phyloP scores from a whole-genome alignment of 1,140 invertebrate species.

The Drosophila repleta region DNA sequence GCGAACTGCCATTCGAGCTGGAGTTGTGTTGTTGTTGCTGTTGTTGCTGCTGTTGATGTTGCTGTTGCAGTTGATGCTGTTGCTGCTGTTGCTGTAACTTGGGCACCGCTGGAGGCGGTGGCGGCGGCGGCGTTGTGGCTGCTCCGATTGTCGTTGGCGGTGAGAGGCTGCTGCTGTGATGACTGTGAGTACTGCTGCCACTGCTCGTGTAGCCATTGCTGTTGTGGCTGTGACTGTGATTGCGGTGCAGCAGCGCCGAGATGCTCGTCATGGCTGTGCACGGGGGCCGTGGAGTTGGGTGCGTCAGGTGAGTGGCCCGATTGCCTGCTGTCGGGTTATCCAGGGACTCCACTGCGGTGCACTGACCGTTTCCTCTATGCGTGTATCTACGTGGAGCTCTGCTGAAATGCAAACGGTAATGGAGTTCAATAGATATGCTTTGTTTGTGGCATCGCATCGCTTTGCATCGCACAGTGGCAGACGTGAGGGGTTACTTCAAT shows the following conservation, averaged over 20 bases:
- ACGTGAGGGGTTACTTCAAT: not conserved
- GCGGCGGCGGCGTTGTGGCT: slow-evolving; percentile 40
- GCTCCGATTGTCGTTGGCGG: slow-evolving; percentile 48
- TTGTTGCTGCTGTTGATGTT: slow-evolving; percentile 25
- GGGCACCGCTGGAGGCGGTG: slow-evolving; percentile 34
- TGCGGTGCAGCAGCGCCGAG: slow-evolving; percentile 68
- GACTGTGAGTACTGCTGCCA: slow-evolving; percentile 64
- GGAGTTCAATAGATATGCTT: slow-evolving; percentile 73
- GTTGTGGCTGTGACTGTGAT: slow-evolving; percentile 54
- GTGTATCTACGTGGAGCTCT: not conserved
- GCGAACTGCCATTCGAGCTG: slow-evolving; percentile 40
- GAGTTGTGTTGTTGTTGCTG: slow-evolving; percentile 17
- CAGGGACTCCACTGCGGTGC: slow-evolving; percentile 13
- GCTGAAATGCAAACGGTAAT: slow-evolving; percentile 72
- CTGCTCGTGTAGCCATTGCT: slow-evolving; percentile 64
- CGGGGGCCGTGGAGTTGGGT: slow-evolving; percentile 8
- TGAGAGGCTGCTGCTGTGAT: slow-evolving; percentile 65
- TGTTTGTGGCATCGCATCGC: slow-evolving; percentile 34
- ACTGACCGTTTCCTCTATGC: slow-evolving; percentile 10
- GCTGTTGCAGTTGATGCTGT: slow-evolving; percentile 49
- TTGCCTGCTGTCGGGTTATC: slow-evolving; percentile 39
- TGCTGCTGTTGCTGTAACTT: slow-evolving; percentile 53
- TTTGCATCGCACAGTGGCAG: not conserved
- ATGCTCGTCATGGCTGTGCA: slow-evolving; percentile 61
- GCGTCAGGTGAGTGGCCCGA: slow-evolving; percentile 60